Base-by-base conservation (phyloP, 2,888 invertebrate species). In the Stenurella melanura region DNA sequence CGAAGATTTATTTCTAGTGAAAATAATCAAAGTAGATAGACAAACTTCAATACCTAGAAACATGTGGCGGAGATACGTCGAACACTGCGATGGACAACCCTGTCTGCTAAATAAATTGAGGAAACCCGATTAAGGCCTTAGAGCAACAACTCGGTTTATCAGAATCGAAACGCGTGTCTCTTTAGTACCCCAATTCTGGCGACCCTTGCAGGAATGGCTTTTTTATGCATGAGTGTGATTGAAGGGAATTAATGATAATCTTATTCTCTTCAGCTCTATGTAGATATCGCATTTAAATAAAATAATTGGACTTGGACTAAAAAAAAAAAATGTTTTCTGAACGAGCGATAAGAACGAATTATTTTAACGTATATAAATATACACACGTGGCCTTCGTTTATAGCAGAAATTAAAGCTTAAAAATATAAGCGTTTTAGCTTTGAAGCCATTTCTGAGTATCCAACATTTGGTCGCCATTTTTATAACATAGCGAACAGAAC, bases 211-310 rank as follows among this genome's bases (percentile, higher is more conserved):
- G 26, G 58, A 76, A 76, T 58, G 73, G 70, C 64, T 73, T 73
- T 76, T 76, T 76, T 76, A 73, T 70, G 76, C 70, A 73, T 70
- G 60, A 42, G 42, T 42, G 76, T 73, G 73, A 73, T 70, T 70
- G 73, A 70, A 73, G 73, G 76, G 76, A 73, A 73, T 73, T 76
- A 76, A 69, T 58, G 50, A 57, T 76, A 73, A 76, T 76, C 69
- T 69, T 50, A 66, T 66, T 42, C 66, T 56, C 71, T 68, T 71
- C 60, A 42, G 30, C 70, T 38, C 19, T 67, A 69, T 69, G 73
- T 66, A 68, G 73, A 76, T 73, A 58, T 21, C 72, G 30, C 63
- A 76, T 76, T 76, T 73, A 73, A 76, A 76, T 76, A 73, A 76
- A 72, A 76, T 73, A 76, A 73, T 76, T 73, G 72, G 69, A 57